Base-by-base conservation (phyloP, 2,888 invertebrate species). In the Hetaerina titia region DNA sequence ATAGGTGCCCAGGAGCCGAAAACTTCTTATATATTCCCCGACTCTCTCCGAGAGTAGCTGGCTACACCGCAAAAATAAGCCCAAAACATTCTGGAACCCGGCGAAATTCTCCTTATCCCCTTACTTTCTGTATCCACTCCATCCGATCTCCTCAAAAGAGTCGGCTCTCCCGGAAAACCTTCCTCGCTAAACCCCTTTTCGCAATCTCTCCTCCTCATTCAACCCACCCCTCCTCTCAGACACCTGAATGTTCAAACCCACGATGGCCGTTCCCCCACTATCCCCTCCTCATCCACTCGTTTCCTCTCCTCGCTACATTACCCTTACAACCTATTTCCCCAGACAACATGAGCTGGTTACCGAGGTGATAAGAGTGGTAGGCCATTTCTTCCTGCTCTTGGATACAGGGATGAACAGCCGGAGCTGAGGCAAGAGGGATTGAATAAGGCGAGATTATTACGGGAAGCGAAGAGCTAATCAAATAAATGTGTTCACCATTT, bases 301-400 rank as follows among this genome's bases (percentile, higher is more conserved):
- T n/a, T 15, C 15, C 81, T 31, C 69, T 69, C 69, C 81, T 81
- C 15, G 81, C 81, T 13, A 31, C 31, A 81, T 31, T 81, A 81
- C 81, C 25, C 81, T 31, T 81, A 81, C 25, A 25, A 81, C 81
- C 81, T 31, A 81, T 81, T 81, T 81, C 81, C 31, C 25, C 81
- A 31, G 81, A 81, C 25, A 81, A 81, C 81, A 81, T 81, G 81
- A 31, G 81, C 25, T 81, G 81, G 81, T 81, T 81, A 81, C 81
- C 81, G n/a, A 31, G 31, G 81, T 81, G 81, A 81, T 81, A 81
- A 81, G n/a, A 31, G 81, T 11, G n/a, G 25, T 7, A 81, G 2
- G 81, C 81, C 81, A 22, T 81, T 81, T 81, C 81, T 81, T 81
- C 81, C 74, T 31, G 13, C 31, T 17, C 11, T 17, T 17, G 69